These are phyloP conservation scores for Atlantisia rogersi DNA, from an alignment of 2,113 vertebrate species.

Conservation along the genomic window DNA sequence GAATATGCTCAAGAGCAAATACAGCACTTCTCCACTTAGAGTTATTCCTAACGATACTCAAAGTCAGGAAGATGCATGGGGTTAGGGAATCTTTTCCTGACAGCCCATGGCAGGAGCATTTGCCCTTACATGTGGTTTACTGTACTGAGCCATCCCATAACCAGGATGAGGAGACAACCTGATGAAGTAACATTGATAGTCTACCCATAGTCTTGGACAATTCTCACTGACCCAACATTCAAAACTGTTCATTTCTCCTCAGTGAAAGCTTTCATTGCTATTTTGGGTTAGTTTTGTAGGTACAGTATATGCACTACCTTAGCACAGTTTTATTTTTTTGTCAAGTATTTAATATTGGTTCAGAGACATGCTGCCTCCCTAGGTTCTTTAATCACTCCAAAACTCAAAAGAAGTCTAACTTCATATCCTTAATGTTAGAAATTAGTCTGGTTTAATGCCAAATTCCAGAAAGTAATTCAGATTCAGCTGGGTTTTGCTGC, in stretches of 20 bases:
- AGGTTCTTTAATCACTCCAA: background rate
- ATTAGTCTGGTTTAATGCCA: background rate
- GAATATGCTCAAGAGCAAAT: background rate
- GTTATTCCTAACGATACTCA: background rate
- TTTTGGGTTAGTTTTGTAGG: background rate
- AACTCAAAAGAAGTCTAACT: background rate
- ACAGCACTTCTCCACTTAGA: background rate
- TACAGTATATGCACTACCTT: background rate
- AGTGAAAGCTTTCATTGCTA: background rate
- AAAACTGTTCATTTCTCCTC: background rate
- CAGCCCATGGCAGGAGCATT: background rate
- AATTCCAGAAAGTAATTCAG: background rate
- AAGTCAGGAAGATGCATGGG: background rate
- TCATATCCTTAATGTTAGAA: background rate
- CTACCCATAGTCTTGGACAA: background rate
- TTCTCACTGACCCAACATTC: background rate
- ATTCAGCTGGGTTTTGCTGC: background rate
- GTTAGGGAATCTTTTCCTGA: background rate
- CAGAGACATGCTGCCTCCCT: background rate
- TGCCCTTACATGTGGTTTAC: background rate
- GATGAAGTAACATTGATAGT: background rate
- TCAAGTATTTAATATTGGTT: background rate
- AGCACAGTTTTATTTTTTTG: background rate
- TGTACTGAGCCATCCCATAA: background rate
- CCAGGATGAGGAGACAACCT: background rate